A percentile compares a stretch with the other conserved stretches of the same genome.
These are phyloP conservation scores for Celastrina argiolus DNA, from an alignment of 2,888 invertebrate genomes.

Conservation along the genomic window DNA sequence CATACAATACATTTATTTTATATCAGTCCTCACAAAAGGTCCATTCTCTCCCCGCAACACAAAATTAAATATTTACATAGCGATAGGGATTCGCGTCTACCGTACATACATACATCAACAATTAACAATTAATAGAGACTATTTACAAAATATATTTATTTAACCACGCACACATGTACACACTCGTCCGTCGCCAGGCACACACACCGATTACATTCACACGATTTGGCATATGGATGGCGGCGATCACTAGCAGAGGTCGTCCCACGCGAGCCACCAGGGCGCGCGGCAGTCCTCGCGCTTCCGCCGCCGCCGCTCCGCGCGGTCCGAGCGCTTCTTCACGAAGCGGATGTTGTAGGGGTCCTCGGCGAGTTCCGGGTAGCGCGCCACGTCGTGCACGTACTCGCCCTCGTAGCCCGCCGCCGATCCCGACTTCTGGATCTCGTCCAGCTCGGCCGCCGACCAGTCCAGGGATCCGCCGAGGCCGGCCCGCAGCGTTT, in stretches of 20 bases:
- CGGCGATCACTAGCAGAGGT: conserved; percentile 70
- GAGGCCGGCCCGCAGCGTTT: conserved; percentile 86
- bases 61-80: conserved; percentile 76
- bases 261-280: conserved; percentile 72
- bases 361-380: conserved; percentile 96
- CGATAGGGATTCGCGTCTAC: conserved; percentile 77
- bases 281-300: conserved; percentile 72
- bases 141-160: conserved; percentile 73
- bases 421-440: conserved; percentile 89
- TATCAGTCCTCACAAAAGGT: conserved; percentile 79
- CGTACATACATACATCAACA: conserved; percentile 78
- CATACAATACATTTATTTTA: conserved; percentile 78
- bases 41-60: conserved; percentile 78
- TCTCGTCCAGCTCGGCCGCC: conserved; percentile 91
- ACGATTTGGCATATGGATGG: conserved; percentile 75
- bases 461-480: conserved; percentile 91
- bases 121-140: conserved; percentile 78
- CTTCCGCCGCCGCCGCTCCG: conserved; percentile 85
- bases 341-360: conserved; percentile 95
- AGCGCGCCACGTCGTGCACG: conserved; percentile 91
- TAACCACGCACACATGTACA: conserved; percentile 36
- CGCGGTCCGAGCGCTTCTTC: conserved; percentile 85
- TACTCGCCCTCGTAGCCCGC: conserved; percentile 94
- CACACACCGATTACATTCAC: conserved; percentile 60
- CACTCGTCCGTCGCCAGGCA: conserved; percentile 60